Percentiles rank a stretch among this genome's conserved stretches.
phyloP scores from a whole-genome alignment of 2,113 vertebrate genomes.

The Phalacrocorax brasilianus region DNA sequence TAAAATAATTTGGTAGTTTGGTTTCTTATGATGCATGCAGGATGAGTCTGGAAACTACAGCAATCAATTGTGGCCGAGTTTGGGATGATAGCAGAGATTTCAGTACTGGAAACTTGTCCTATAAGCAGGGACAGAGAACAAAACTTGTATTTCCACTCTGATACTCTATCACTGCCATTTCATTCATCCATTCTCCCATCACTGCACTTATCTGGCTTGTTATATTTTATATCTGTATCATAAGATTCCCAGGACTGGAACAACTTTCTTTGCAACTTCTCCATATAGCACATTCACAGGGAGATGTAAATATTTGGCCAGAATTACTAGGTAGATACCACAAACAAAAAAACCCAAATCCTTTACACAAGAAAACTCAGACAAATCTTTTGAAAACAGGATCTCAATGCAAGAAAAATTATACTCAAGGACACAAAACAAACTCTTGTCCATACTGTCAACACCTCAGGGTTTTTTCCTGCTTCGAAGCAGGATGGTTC shows the following conservation, averaged over 20 bases:
- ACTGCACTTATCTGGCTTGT: not conserved
- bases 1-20: not conserved
- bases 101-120: not conserved
- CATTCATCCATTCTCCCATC: not conserved
- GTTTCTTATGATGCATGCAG: slow-evolving; percentile 8
- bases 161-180: not conserved
- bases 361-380: not conserved
- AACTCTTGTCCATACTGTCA: not conserved
- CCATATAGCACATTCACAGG: rapidly evolving
- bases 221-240: not conserved
- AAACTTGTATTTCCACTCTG: not conserved
- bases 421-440: not conserved
- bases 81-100: not conserved
- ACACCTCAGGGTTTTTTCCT: not conserved
- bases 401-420: not conserved
- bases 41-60: slow-evolving; percentile 12
- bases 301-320: not conserved
- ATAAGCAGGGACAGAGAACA: not conserved
- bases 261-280: not conserved
- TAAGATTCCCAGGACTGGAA: not conserved
- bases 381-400: not conserved
- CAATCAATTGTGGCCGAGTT: slow-evolving; percentile 3
- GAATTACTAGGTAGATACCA: not conserved
- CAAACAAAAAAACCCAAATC: not conserved
- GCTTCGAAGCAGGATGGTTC: not conserved